phyloP scores from a whole-genome alignment of 2,888 invertebrate genomes.

The Cataglyphis cursor region DNA sequence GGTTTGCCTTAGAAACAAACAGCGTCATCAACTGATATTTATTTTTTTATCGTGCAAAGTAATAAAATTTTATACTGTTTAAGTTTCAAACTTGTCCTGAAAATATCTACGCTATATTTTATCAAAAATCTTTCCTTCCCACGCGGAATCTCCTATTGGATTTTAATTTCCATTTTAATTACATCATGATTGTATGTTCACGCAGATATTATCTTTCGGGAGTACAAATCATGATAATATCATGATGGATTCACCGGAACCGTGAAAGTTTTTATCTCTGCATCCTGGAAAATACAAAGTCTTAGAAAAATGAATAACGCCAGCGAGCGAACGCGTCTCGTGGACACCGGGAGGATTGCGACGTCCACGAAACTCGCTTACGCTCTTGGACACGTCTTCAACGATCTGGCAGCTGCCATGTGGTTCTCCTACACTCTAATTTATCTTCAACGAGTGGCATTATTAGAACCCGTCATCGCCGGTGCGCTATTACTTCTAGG shows the following conservation, averaged over 20 bases:
- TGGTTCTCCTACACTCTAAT: slow-evolving; percentile 87
- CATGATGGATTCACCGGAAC: slow-evolving; percentile 46
- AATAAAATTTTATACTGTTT: neutral
- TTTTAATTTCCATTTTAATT: neutral
- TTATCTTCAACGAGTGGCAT: slow-evolving; percentile 85
- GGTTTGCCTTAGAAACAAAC: slow-evolving; percentile 35
- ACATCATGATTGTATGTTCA: neutral
- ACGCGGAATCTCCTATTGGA: too few species aligned
- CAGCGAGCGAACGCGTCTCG: slow-evolving; percentile 76
- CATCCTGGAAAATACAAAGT: neutral
- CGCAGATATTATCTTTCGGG: neutral
- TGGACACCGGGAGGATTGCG: slow-evolving; percentile 75
- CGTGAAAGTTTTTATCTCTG: neutral
- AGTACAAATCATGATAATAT: neutral
- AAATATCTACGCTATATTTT: neutral
- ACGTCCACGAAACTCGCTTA: slow-evolving; percentile 82
- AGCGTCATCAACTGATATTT: slow-evolving; percentile 20
- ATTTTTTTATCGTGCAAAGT: neutral
- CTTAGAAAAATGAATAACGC: slow-evolving; percentile 56
- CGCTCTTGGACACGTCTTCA: slow-evolving; percentile 87
- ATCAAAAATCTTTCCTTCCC: neutral
- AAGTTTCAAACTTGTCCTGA: neutral
- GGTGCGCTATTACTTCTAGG: slow-evolving; percentile 84
- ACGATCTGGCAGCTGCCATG: slow-evolving; percentile 87
- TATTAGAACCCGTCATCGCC: slow-evolving; percentile 83